phyloP scores from a whole-genome alignment of 2,888 invertebrate species.

The Odontocolon sp. region DNA sequence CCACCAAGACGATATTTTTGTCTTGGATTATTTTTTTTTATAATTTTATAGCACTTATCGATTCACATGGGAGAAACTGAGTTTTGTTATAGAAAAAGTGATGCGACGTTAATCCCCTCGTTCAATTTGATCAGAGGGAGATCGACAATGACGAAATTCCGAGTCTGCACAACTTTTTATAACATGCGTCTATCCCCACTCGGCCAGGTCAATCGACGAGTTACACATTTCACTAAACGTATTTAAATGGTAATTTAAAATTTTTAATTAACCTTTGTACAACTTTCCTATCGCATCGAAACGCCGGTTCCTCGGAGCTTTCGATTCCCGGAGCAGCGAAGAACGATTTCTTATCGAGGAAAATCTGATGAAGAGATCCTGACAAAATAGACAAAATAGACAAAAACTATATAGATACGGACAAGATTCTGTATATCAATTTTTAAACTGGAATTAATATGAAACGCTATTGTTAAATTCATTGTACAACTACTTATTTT shows the following conservation, averaged over 20 bases:
- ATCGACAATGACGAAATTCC: conserved; percentile 47
- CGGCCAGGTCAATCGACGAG: conserved; percentile 16
- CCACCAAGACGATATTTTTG: conserved; percentile 10
- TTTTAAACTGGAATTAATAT: no score
- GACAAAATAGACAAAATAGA: no score
- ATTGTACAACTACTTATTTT: no score
- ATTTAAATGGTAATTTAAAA: conserved; percentile 62
- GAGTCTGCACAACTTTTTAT: conserved; percentile 54
- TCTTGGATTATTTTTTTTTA: background rate
- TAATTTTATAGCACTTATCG: conserved; percentile 7
- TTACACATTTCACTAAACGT: conserved; percentile 52
- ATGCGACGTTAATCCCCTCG: conserved; percentile 31
- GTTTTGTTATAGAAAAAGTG: background rate
- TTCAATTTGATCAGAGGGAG: conserved; percentile 28
- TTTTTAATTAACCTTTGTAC: conserved; percentile 57
- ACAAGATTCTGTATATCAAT: no score
- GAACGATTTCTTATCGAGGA: background rate
- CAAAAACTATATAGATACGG: no score
- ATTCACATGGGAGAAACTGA: conserved; percentile 7
- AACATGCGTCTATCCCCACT: conserved; percentile 51
- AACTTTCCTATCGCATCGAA: conserved; percentile 41
- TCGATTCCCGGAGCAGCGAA: background rate
- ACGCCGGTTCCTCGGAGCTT: background rate
- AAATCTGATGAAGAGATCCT: no score
- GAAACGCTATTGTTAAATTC: no score